Evolutionary conservation across 2,797 vertebrate species (phyloP).

Genomic region (Eulemur rubriventer): DNA sequence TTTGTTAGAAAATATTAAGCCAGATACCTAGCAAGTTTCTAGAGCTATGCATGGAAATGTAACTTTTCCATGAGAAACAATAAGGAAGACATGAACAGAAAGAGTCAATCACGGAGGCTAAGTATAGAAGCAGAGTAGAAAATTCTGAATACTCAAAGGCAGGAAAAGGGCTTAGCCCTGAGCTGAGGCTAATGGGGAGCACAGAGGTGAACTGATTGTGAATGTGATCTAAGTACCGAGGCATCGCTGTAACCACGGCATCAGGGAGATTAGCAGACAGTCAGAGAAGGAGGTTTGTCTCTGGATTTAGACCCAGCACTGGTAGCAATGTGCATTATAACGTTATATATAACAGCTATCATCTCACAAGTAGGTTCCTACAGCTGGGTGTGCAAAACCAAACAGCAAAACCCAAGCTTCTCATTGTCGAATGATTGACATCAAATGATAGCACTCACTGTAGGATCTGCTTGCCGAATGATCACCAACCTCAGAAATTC

Average conservation of each 20-base stretch:
- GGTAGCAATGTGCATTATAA: neutral
- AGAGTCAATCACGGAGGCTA: neutral
- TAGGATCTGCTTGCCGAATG: neutral
- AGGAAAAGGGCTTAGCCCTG: neutral
- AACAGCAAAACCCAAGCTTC: neutral
- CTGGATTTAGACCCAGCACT: neutral
- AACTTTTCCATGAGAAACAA: neutral
- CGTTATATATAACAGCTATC: neutral
- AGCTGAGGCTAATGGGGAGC: neutral
- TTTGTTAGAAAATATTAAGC: neutral
- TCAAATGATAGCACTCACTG: rapidly evolving
- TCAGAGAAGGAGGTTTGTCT: neutral
- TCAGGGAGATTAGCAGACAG: neutral
- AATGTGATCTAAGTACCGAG: neutral
- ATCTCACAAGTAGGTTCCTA: neutral
- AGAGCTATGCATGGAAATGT: neutral
- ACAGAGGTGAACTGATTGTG: neutral
- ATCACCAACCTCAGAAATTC: neutral
- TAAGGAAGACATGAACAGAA: neutral
- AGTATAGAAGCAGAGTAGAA: neutral
- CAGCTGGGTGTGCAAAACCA: neutral
- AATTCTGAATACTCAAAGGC: neutral
- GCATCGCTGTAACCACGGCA: no score
- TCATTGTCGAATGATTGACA: neutral
- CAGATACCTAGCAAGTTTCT: neutral